phyloP scores from a whole-genome alignment of 2,113 vertebrate genomes.

The Erythrocebus patas region DNA sequence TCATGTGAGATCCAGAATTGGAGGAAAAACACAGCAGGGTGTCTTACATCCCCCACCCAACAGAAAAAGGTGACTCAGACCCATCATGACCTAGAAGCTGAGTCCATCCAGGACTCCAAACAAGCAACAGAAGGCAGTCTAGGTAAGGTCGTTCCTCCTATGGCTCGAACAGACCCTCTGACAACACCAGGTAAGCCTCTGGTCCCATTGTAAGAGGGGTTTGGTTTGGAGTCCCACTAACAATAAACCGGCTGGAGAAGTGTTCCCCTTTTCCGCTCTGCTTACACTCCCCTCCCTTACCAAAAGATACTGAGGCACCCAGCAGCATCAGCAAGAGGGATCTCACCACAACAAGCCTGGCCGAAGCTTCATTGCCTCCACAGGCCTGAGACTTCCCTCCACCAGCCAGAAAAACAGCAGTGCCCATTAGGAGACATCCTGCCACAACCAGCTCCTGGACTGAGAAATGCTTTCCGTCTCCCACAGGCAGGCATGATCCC shows the following conservation, averaged over 20 bases:
- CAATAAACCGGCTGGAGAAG: not conserved
- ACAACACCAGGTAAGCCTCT: not conserved
- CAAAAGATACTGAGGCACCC: not conserved
- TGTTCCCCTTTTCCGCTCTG: not conserved
- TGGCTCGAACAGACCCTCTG: not conserved
- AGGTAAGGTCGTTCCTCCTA: not conserved
- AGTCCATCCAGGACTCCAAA: not conserved
- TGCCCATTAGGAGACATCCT: not conserved
- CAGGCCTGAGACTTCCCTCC: not conserved
- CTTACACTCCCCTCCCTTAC: not conserved
- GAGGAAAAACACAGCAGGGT: not conserved
- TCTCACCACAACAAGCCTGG: not conserved
- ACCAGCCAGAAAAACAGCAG: not conserved
- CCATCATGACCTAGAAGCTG: not conserved
- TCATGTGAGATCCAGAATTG: not conserved
- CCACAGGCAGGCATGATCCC: not conserved
- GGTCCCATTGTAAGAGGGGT: not conserved
- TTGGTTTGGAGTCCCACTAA: not conserved
- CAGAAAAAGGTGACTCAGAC: not conserved
- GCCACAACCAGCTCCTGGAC: not conserved
- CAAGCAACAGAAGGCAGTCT: not conserved
- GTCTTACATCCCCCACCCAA: not conserved
- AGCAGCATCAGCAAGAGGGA: not conserved
- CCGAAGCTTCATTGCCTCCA: not conserved
- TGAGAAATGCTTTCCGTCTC: not conserved